These are phyloP conservation scores for Amia ocellicauda DNA, from an alignment of 2,113 vertebrate species.

Conservation along the genomic window DNA sequence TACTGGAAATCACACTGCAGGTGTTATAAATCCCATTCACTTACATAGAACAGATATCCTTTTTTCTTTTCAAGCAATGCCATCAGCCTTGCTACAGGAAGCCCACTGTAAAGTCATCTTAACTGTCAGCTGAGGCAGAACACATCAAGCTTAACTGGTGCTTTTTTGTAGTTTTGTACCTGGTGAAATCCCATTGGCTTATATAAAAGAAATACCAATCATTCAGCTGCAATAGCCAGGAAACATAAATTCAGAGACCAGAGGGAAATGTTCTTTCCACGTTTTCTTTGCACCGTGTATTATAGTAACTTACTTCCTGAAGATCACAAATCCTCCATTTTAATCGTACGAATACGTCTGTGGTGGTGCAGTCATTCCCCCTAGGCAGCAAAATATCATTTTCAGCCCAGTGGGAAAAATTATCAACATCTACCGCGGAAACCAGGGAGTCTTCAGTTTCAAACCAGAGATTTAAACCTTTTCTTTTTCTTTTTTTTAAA, in stretches of 20 bases:
- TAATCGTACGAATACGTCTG: conserved; percentile 48
- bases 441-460: conserved; percentile 51
- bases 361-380: conserved; percentile 52
- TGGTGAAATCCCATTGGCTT: no score
- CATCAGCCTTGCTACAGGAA: not conserved
- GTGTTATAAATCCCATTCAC: no score
- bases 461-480: conserved; percentile 47
- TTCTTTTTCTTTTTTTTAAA: conserved; percentile 40
- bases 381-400: conserved; percentile 62
- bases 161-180: not conserved
- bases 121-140: no score
- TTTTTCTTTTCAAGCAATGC: no score
- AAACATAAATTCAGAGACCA: not conserved
- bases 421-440: conserved; percentile 60
- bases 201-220: not conserved
- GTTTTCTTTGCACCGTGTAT: no score
- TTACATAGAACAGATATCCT: no score
- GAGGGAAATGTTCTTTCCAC: not conserved
- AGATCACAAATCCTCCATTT: not conserved
- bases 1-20: no score
- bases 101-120: no score
- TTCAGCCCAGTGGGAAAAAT: conserved; percentile 51
- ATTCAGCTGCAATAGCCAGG: not conserved
- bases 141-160: no score
- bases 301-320: not conserved